A percentile compares a stretch with the other conserved stretches of the same genome.
phyloP scores from a whole-genome alignment of 1,140 invertebrate species.

The Trachymyrmex septentrionalis region DNA sequence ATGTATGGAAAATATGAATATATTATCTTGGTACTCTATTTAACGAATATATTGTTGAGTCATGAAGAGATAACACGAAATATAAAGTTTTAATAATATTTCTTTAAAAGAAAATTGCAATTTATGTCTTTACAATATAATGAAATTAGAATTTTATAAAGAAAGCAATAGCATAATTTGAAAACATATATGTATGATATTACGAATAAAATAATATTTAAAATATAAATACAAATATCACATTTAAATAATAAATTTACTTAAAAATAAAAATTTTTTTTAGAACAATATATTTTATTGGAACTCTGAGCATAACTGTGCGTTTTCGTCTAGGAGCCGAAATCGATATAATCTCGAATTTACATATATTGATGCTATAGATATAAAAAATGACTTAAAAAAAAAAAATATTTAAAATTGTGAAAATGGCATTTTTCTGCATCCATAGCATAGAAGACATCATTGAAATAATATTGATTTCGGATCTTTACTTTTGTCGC shows the following conservation, averaged over 20 bases:
- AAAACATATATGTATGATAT: neutral
- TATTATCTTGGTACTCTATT: neutral
- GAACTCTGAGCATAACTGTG: slow-evolving; percentile 39
- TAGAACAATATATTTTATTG: neutral
- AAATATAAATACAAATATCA: neutral
- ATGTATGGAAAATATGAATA: neutral
- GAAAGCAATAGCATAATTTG: neutral
- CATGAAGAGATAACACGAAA: neutral
- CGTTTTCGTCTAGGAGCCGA: slow-evolving; percentile 63
- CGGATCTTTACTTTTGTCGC: neutral
- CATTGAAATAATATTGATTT: slow-evolving; percentile 9
- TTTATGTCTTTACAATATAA: neutral
- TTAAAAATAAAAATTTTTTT: neutral
- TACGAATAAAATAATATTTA: slow-evolving; percentile 3
- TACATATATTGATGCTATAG: neutral
- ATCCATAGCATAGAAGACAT: neutral
- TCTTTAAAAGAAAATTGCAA: neutral
- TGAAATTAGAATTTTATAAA: neutral
- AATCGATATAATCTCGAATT: slow-evolving; percentile 7
- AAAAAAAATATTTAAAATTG: neutral
- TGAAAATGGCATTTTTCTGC: neutral
- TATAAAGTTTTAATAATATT: neutral
- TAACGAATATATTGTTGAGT: neutral
- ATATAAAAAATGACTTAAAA: neutral
- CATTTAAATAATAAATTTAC: neutral